phyloP scores from a whole-genome alignment of 2,113 vertebrate genomes.

The Cebus imitator region DNA sequence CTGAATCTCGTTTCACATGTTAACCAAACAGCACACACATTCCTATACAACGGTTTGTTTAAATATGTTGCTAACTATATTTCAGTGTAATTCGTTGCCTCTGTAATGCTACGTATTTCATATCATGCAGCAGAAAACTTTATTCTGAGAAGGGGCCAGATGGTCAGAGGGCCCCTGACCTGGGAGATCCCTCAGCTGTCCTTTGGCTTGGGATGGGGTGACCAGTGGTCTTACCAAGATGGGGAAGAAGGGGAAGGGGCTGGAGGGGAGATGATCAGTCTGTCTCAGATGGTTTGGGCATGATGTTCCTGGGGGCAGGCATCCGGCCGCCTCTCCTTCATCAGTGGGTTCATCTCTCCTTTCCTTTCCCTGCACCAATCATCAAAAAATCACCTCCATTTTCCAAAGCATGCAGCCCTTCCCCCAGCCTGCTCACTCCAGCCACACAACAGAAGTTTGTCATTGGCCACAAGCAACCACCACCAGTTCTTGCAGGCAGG shows the following conservation, averaged over 20 bases:
- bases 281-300: not conserved
- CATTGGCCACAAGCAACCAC: not conserved
- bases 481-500: not conserved
- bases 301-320: rapidly evolving
- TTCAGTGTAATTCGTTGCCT: not conserved
- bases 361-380: not conserved
- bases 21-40: rapidly evolving
- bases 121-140: not conserved
- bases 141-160: not conserved
- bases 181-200: not conserved
- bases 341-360: not conserved
- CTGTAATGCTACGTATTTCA: not conserved
- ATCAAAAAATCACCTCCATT: not conserved
- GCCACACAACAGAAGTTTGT: not conserved
- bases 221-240: not conserved
- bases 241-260: not conserved
- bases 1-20: too few relatives aligned
- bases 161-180: not conserved
- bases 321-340: not conserved
- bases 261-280: not conserved
- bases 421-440: not conserved
- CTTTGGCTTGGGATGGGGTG: not conserved
- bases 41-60: not conserved
- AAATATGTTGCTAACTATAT: not conserved
- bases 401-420: not conserved